phyloP scores from a whole-genome alignment of 2,113 vertebrate species.

The Mustelus asterias region DNA sequence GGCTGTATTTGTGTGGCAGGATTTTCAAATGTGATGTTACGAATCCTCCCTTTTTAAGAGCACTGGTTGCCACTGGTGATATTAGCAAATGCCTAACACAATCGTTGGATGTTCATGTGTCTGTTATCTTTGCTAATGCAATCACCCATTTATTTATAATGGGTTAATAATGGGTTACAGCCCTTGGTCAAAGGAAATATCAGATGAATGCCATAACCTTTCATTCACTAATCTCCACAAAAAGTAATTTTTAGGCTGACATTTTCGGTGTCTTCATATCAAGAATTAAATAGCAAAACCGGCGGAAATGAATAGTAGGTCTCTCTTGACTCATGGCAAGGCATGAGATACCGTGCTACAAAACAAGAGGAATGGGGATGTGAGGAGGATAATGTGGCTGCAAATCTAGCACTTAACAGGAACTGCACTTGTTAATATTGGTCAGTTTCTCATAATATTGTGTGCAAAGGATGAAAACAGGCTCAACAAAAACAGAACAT shows the following conservation, averaged over 20 bases:
- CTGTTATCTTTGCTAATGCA: neutral
- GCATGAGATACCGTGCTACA: too few relatives aligned
- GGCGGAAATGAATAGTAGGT: neutral
- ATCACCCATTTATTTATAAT: neutral
- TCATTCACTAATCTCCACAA: neutral
- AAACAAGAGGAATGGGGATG: neutral
- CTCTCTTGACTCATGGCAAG: neutral
- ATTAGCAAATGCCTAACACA: neutral
- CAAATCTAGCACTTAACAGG: neutral
- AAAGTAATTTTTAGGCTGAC: neutral
- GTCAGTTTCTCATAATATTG: neutral
- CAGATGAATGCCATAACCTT: neutral
- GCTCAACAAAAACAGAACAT: too few relatives aligned
- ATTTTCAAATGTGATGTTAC: neutral
- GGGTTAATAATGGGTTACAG: neutral
- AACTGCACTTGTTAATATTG: neutral
- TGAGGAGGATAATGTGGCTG: too few relatives aligned
- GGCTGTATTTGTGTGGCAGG: neutral
- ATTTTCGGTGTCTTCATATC: neutral
- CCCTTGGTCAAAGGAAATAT: neutral
- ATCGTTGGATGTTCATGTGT: neutral
- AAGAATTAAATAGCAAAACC: neutral
- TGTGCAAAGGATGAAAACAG: neutral
- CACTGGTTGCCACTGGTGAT: neutral
- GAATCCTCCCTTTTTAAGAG: neutral